Evolutionary conservation across 1,140 invertebrate genomes (phyloP), one percentile per base, ranked within the genome.

Genomic region (Cyrtorhinus lividipennis): DNA sequence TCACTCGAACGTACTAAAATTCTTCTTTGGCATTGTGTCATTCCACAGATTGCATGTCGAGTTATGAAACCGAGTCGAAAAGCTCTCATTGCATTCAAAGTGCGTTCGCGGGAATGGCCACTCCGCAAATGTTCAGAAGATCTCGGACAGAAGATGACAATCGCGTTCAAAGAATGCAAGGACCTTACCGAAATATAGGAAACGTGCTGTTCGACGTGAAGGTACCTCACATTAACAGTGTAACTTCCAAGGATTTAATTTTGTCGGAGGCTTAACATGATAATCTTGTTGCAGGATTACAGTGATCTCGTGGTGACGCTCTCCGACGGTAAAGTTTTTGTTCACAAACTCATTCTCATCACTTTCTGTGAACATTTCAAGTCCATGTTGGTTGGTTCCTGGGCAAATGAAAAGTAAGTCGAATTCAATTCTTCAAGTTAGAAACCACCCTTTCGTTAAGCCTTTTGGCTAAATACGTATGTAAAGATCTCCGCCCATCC

Each of bases 321-420:
- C 22, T 10, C 25, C 38, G 62, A 63, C 30, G 62, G 62, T 1
- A n/a, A 30, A 1, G 62, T 63, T 12, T 58, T 57, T 24, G 62
- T 63, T 30, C 62, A 63, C 18, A 38, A 13, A 26, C 20, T 63
- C 8, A 63, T 63, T 12, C n/a, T 63, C 20, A 45, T 22, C 12
- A 22, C 62, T 8, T 63, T 63, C 56, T 63, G 44, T 24, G 62
- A 63, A n/a, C 62, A 63, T 27, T 63, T 63, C 30, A 63, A 63
- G 24, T 56, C 53, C 2, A 53, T 63, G 5, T 24, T 63, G 5
- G 23, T 18, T n/a, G 62, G 56, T n/a, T 27, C 53, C 56, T 63
- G 62, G 62, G 15, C 61, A 0, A 62, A n/a, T n/a, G n/a, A n/a
- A n/a, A 61, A 24, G 59, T 24, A n/a, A n/a, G n/a, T n/a, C n/a